phyloP scores from a whole-genome alignment of 2,797 vertebrate genomes.

The Salarias fasciatus region DNA sequence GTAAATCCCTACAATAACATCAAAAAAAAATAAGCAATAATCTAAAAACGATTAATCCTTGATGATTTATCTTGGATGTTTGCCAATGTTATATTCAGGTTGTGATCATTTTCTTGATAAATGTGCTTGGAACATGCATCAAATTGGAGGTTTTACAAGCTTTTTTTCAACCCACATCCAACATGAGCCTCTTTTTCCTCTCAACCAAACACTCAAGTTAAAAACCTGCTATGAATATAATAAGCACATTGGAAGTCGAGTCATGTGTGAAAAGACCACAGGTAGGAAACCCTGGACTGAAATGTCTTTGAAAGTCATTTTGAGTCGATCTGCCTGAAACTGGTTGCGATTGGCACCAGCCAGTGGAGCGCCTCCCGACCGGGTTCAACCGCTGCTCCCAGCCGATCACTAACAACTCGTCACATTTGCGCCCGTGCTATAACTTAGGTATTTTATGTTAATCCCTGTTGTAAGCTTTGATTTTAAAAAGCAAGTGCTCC shows the following conservation, averaged over 20 bases:
- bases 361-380: not conserved
- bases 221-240: slow-evolving; percentile 39
- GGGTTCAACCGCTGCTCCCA: slow-evolving; percentile 31
- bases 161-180: slow-evolving; percentile 34
- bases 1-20: slow-evolving; percentile 40
- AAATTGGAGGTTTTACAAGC: slow-evolving; percentile 28
- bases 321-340: slow-evolving; percentile 10
- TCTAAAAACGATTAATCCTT: slow-evolving; percentile 45
- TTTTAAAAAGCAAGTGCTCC: not conserved
- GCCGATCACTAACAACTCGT: slow-evolving; percentile 29
- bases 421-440: slow-evolving; percentile 8
- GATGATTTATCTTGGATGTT: not conserved
- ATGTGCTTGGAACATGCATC: slow-evolving; percentile 40
- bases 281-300: slow-evolving; percentile 29
- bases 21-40: slow-evolving; percentile 17
- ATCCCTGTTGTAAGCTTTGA: slow-evolving; percentile 8
- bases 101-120: slow-evolving; percentile 53
- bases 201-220: slow-evolving; percentile 22
- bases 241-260: slow-evolving; percentile 40
- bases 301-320: slow-evolving; percentile 38
- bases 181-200: slow-evolving; percentile 16
- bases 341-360: not conserved
- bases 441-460: slow-evolving; percentile 13
- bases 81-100: slow-evolving; percentile 50
- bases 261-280: slow-evolving; percentile 34